phyloP scores from a whole-genome alignment of 2,797 vertebrate genomes.

The Bryconaethiops microstoma region DNA sequence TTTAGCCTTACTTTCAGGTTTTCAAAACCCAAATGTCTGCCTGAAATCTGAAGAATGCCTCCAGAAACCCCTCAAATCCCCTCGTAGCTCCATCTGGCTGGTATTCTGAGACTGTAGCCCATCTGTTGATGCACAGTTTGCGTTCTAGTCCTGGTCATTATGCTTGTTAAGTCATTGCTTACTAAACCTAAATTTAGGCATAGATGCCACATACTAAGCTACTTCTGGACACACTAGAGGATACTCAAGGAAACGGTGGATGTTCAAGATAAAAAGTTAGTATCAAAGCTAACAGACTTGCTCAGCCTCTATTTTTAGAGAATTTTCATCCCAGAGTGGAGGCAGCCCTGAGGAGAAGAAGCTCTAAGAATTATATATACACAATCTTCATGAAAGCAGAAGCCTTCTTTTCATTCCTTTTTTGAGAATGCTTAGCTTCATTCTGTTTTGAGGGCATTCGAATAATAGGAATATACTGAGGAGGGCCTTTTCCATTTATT shows the following conservation, averaged over 20 bases:
- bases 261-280: neutral
- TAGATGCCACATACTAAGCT: too few species aligned
- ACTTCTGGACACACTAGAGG: neutral
- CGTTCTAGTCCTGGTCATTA: too few species aligned
- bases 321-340: neutral
- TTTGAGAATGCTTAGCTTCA: neutral
- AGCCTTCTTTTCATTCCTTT: neutral
- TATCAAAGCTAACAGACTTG: neutral
- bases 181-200: too few species aligned
- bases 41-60: too few species aligned
- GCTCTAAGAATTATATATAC: neutral
- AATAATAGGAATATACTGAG: neutral
- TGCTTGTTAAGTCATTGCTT: too few species aligned
- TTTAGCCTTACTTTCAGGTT: too few species aligned
- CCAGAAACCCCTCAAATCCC: too few species aligned
- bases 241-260: too few species aligned
- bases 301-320: neutral
- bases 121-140: too few species aligned
- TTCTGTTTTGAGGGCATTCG: neutral
- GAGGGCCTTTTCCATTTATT: neutral
- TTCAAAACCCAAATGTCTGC: too few species aligned
- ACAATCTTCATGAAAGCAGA: neutral
- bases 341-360: neutral
- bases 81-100: too few species aligned
- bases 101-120: too few species aligned